Evolutionary conservation across 2,888 invertebrate species (phyloP), one percentile per base, ranked within the genome.

Genomic region (Amitus sp.): DNA sequence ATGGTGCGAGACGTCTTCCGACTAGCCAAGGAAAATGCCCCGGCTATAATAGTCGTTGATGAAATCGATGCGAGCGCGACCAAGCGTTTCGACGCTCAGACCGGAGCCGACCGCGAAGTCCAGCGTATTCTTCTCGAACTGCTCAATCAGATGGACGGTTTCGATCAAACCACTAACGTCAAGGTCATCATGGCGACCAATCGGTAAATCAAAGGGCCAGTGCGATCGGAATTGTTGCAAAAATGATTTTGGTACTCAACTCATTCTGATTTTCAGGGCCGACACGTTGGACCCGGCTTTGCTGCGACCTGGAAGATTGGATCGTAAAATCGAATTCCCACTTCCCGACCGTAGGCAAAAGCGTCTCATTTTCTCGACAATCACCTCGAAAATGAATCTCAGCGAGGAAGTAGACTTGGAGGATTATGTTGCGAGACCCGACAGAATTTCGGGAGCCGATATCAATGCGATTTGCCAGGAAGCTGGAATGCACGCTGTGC

Each of bases 11-110:
- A 99, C 82, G 98, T 99, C 10, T 99, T 99, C 84, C 90, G 99
- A 74, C 87, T 99, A 65, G 99, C 99, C 13, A 97, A 98, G 82
- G 99, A 99, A 84, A 99, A 99, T 85, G 94, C 98, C 1, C 99
- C 99, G 1, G 98, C 98, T 1, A 99, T 99, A 73, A 99, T 99
- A 73, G 99, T 99, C 82, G 99, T 99, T 77, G 99, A 99, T 84
- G 99, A 99, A 85, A 99, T 99, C 75, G 99, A 99, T 84, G 99
- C 99, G 30, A 99, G 99, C 73, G 99, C 98, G 9, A 99, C 99
- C 2, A 99, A 99, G 84, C 89, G 98, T 77, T 96, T 98, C 83
- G 98, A 98, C 84, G 98, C 98, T 1, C 98, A 98, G 83, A 98
- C 98, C 63, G 98, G 98, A 73, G 98, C 97, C 48, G 98, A 98